Evolutionary conservation across 2,797 vertebrate genomes (phyloP), one percentile per base, ranked within the genome.

Genomic region (Sebastolobus alascanus): DNA sequence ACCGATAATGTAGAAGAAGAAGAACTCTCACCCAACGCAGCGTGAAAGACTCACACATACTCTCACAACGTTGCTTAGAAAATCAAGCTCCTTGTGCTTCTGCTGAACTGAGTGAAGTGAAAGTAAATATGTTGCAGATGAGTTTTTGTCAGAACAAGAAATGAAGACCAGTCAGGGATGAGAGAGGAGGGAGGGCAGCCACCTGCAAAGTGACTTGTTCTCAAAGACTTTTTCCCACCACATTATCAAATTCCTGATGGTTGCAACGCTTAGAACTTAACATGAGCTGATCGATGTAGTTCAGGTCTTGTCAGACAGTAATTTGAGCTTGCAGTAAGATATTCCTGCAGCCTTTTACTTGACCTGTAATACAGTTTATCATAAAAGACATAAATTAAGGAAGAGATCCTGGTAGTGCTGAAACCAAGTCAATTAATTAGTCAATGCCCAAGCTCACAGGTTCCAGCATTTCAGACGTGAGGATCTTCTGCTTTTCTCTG

Each of bases 1-100:
- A 90, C 78, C 81, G 56, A 78, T 89, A 84, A 92, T 83, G 78
- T 35, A 68, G 50, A 86, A 67, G 65, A 85, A 27, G 22, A 87
- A 31, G 22, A 82, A 71, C 56, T 74, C 68, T 82, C 11, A 63
- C 71, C 68, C 75, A 72, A 58, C 3, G 2, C 61, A 67, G 77
- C 2, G 10, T 70, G 70, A 46, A 82, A 70, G 58, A 73, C 50
- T 40, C 77, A 31, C 67, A 84, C 71, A 68, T 60, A 9, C 50
- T 43, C 43, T 6, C 54, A 43, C n/a, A 65, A 60, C 46, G 37
- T 50, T 29, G 77, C 73, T 79, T 50, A 60, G 64, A 86, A 86
- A 77, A 73, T 74, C 63, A 55, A 37, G 64, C 63, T 64, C 20
- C 18, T 71, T 64, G 66, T 81, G 69, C 22, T 38, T 73, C 43